These are phyloP conservation scores for Helicoverpa assulta DNA, from an alignment of 2,888 invertebrate species.

Conservation along the genomic window DNA sequence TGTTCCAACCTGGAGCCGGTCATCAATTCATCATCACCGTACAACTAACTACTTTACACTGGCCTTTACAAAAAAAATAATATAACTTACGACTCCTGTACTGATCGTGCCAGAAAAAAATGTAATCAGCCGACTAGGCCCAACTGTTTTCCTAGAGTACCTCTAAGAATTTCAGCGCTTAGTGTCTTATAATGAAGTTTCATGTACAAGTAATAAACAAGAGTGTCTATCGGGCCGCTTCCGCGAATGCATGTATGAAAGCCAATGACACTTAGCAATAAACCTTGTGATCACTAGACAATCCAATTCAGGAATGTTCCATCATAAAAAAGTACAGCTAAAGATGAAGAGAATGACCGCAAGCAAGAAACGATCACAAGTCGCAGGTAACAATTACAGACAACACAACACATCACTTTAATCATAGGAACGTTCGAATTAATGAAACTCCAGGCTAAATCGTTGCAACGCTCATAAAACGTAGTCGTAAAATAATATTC, in stretches of 20 bases:
- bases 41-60: conserved; percentile 21
- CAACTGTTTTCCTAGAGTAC: too few species aligned
- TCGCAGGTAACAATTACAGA: conserved; percentile 47
- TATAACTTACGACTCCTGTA: neutral
- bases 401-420: conserved; percentile 41
- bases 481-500: conserved; percentile 61
- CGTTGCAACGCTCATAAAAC: conserved; percentile 62
- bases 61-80: conserved; percentile 11
- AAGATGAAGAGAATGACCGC: conserved; percentile 9
- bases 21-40: conserved; percentile 29
- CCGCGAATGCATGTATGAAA: neutral
- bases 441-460: conserved; percentile 59
- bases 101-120: neutral
- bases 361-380: conserved; percentile 10
- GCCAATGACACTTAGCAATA: neutral
- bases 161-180: too few species aligned
- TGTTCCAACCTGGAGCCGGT: conserved; percentile 34
- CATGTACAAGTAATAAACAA: too few species aligned
- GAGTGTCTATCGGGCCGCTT: too few species aligned
- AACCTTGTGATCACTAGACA: conserved; percentile 1
- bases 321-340: conserved; percentile 31
- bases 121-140: too few species aligned
- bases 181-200: too few species aligned
- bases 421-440: conserved; percentile 58
- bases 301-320: conserved; percentile 2